A percentile compares a stretch with the other conserved stretches of the same genome.
Conservation (phyloP, 2,113 vertebrate genomes). For the Oceanites oceanicus region DNA sequence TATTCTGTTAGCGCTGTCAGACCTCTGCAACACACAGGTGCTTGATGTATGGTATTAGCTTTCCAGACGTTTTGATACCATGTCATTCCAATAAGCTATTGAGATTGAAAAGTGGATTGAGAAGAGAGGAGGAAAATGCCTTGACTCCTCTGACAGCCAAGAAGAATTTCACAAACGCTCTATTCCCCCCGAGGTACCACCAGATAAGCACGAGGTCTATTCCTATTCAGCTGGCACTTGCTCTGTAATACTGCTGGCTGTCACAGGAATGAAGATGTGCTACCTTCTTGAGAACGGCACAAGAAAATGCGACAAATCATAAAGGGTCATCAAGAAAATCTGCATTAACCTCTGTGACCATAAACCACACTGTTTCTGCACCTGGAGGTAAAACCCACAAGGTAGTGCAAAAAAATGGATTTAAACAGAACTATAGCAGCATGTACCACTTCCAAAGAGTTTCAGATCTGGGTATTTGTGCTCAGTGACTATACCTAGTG, state of each 20-base stretch:
- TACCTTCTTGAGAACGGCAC: not conserved
- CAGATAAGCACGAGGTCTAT: not conserved
- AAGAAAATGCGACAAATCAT: slow-evolving; percentile 42
- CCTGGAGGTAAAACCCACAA: slow-evolving; percentile 39
- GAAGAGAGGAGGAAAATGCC: slow-evolving; percentile 15
- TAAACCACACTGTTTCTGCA: slow-evolving; percentile 9
- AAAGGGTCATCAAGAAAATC: slow-evolving; percentile 34
- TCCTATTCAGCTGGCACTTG: not conserved
- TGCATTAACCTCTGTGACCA: slow-evolving; percentile 34
- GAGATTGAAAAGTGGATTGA: slow-evolving; percentile 55
- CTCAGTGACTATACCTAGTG: not conserved
- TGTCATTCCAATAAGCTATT: slow-evolving; percentile 48
- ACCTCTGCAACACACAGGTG: slow-evolving; percentile 6
- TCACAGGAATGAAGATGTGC: slow-evolving; percentile 23
- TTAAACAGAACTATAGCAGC: not conserved
- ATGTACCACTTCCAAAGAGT: not conserved
- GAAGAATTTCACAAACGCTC: slow-evolving; percentile 35
- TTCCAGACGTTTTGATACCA: slow-evolving; percentile 18
- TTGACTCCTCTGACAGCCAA: not conserved
- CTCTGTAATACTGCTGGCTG: not conserved
- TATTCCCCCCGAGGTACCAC: not conserved
- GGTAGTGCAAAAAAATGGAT: not conserved
- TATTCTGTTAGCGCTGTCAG: slow-evolving; percentile 25
- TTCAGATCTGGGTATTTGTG: not conserved
- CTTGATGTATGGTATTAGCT: slow-evolving; percentile 38